Evolutionary conservation across 1,140 invertebrate genomes (phyloP).

Genomic region (Thereuonema tuberculata): DNA sequence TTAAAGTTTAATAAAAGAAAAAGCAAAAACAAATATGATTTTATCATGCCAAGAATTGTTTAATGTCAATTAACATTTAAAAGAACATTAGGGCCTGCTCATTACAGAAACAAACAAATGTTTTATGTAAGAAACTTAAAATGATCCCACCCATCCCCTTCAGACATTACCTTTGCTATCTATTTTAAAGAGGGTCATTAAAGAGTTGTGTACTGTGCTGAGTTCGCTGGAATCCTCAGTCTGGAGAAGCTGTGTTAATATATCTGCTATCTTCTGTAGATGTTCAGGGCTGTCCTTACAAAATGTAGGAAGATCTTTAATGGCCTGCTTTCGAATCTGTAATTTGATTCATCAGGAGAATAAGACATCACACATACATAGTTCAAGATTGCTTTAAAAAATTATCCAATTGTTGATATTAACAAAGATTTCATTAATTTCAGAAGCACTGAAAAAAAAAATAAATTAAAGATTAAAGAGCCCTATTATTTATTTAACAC

Average conservation of each 20-base stretch:
- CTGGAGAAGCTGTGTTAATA: slow-evolving; percentile 76
- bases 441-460: no score
- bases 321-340: slow-evolving; percentile 87
- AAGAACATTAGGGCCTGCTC: no score
- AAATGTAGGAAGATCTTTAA: slow-evolving; percentile 76
- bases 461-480: not conserved
- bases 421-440: no score
- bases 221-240: slow-evolving; percentile 68
- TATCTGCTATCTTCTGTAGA: slow-evolving; percentile 76
- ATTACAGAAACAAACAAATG: no score
- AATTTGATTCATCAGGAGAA: slow-evolving; percentile 21
- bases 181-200: slow-evolving; percentile 46
- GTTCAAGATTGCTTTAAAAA: slow-evolving; percentile 9
- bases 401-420: no score
- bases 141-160: no score
- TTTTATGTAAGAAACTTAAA: no score
- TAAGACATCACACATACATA: no score
- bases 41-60: no score
- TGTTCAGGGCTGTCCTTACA: slow-evolving; percentile 74
- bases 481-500: not conserved
- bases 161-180: slow-evolving; percentile 44
- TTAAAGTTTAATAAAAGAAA: no score
- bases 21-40: no score
- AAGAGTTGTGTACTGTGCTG: slow-evolving; percentile 56
- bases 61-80: no score